These are phyloP conservation scores for Eulemur mongoz DNA, from an alignment of 2,797 vertebrate species.

Conservation along the genomic window DNA sequence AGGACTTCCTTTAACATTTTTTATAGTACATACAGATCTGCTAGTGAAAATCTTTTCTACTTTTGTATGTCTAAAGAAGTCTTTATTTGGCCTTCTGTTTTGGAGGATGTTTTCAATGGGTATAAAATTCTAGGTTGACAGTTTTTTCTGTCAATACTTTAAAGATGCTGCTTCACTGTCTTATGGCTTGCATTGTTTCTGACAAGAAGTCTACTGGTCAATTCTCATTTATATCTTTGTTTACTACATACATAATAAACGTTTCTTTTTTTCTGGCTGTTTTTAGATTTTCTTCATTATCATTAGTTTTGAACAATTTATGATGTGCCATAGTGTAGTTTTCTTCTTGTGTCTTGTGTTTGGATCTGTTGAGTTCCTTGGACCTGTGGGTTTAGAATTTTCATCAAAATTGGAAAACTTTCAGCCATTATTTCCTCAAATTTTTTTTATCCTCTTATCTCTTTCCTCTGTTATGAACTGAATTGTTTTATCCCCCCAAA, in stretches of 20 bases:
- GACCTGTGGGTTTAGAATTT: background rate
- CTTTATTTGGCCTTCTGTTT: background rate
- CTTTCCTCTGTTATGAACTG: background rate
- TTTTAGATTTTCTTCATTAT: conserved; percentile 7
- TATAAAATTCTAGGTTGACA: background rate
- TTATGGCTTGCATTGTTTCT: background rate
- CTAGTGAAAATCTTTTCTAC: background rate
- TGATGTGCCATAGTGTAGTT: background rate
- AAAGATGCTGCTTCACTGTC: background rate
- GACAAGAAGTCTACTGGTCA: background rate
- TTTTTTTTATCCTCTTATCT: background rate
- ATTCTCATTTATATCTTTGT: background rate
- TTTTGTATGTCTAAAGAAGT: background rate
- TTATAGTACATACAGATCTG: background rate
- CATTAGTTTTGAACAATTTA: background rate
- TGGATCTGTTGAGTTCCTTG: background rate
- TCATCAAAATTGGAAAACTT: background rate
- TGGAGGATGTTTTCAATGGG: background rate
- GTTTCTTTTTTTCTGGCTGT: background rate
- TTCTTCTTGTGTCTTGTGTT: background rate
- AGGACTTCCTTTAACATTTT: background rate
- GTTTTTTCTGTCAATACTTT: background rate
- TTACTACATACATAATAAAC: background rate
- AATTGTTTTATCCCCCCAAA: background rate
- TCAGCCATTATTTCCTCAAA: background rate